phyloP scores from a whole-genome alignment of 2,888 invertebrate species.

The Halictus ligatus region DNA sequence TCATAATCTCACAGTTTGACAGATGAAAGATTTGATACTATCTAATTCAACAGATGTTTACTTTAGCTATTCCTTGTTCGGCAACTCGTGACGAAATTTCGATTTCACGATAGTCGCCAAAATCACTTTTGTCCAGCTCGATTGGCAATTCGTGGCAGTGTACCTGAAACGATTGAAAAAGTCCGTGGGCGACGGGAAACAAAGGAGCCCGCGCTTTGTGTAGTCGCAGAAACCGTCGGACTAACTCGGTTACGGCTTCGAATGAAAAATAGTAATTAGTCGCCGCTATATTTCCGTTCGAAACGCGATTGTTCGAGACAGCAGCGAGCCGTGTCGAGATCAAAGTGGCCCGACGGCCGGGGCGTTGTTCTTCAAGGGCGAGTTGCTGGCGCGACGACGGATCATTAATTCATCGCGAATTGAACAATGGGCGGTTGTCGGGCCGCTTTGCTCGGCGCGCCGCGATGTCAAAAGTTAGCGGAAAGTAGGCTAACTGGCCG shows the following conservation, averaged over 20 bases:
- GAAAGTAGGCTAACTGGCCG: conserved; percentile 68
- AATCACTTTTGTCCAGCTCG: neutral
- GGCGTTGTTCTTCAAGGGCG: conserved; percentile 6
- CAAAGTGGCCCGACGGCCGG: conserved; percentile 30
- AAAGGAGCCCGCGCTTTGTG: conserved; percentile 4
- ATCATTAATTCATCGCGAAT: conserved; percentile 46
- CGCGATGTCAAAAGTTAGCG: conserved; percentile 67
- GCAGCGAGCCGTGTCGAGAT: conserved; percentile 31
- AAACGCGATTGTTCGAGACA: neutral
- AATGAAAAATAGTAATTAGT: conserved; percentile 26
- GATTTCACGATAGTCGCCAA: neutral
- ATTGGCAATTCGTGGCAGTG: neutral
- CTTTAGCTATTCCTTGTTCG: neutral
- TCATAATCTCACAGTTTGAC: no score
- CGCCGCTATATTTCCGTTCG: conserved; percentile 13
- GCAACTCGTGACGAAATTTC: neutral
- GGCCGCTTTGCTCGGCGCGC: conserved; percentile 56
- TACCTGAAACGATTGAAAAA: neutral
- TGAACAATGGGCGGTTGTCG: conserved; percentile 33
- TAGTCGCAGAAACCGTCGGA: neutral
- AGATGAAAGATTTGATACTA: no score
- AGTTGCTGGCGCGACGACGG: conserved; percentile 27
- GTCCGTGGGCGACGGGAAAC: neutral
- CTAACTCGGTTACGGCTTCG: conserved; percentile 14
- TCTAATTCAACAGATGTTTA: neutral